Conservation (phyloP, 2,888 invertebrate genomes). For the Cremastobaeus sp. region DNA sequence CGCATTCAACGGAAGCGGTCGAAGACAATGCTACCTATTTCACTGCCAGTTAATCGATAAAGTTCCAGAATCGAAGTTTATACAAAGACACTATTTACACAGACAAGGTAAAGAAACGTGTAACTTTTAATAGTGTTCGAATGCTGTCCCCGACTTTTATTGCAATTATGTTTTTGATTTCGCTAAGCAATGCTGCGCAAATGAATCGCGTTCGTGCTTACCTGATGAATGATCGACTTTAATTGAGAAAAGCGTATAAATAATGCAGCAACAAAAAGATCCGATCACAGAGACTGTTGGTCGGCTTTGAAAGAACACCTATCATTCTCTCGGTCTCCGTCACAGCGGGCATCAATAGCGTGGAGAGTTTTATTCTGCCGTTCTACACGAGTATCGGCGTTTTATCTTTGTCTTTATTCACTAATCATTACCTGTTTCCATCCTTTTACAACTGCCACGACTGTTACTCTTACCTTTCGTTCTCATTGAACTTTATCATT, state of each 20-base stretch:
- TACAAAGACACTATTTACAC: slow-evolving; percentile 63
- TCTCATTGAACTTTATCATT: slow-evolving; percentile 24
- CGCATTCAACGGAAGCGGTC: slow-evolving; percentile 69
- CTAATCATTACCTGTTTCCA: slow-evolving; percentile 49
- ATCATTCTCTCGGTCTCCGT: slow-evolving; percentile 65
- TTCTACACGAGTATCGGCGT: slow-evolving; percentile 21
- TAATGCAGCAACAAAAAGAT: too few relatives aligned
- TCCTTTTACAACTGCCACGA: slow-evolving; percentile 57
- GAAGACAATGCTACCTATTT: slow-evolving; percentile 66
- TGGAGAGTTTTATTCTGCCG: slow-evolving; percentile 35
- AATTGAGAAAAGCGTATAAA: too few relatives aligned
- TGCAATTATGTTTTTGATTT: slow-evolving; percentile 27
- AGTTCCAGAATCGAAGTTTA: slow-evolving; percentile 68
- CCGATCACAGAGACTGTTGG: too few relatives aligned
- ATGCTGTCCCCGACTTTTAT: slow-evolving; percentile 12
- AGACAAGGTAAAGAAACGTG: slow-evolving; percentile 57
- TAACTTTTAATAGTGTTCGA: slow-evolving; percentile 25
- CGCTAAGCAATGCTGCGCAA: slow-evolving; percentile 3
- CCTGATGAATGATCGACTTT: too few relatives aligned
- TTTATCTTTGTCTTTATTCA: slow-evolving; percentile 43
- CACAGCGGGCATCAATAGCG: slow-evolving; percentile 50
- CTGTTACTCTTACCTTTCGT: slow-evolving; percentile 46
- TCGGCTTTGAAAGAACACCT: slow-evolving; percentile 73
- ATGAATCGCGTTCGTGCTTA: too few relatives aligned
- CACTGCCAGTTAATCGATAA: slow-evolving; percentile 76